These are phyloP conservation scores for Stichodactyla helianthus DNA, from an alignment of 64 coral and sea anemone species.

Conservation along the genomic window DNA sequence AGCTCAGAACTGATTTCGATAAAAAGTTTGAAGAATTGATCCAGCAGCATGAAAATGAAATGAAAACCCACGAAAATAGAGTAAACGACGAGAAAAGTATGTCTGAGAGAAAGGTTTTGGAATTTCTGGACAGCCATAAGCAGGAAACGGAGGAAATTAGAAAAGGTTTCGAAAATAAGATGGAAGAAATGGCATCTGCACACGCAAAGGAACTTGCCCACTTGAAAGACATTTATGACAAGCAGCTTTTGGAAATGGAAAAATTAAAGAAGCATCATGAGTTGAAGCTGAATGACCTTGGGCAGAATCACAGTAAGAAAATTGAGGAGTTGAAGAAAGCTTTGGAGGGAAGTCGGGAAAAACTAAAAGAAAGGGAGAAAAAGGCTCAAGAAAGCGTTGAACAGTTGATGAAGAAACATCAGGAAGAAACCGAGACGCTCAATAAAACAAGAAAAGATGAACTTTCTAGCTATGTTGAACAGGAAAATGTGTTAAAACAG, in stretches of 20 bases:
- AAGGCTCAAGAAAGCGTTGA: constrained; percentile 7
- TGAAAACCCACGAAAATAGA: constrained; percentile 34
- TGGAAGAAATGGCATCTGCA: constrained; percentile 46
- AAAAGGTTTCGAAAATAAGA: constrained; percentile 67
- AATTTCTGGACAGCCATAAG: constrained; percentile 47
- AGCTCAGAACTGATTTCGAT: constrained; percentile 47
- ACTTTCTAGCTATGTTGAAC: background rate
- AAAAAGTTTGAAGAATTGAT: constrained; percentile 48
- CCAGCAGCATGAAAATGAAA: constrained; percentile 67
- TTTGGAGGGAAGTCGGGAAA: constrained; percentile 18
- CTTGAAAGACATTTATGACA: constrained; percentile 73
- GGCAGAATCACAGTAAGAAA: constrained; percentile 22
- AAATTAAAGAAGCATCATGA: constrained; percentile 77
- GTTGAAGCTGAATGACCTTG: constrained; percentile 56
- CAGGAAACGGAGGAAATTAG: constrained; percentile 58
- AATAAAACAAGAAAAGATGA: background rate
- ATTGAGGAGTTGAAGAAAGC: constrained; percentile 20
- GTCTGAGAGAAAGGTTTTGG: constrained; percentile 51
- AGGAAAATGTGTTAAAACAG: constrained; percentile 6
- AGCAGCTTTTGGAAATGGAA: constrained; percentile 85
- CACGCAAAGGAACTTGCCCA: constrained; percentile 69
- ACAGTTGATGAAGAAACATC: background rate
- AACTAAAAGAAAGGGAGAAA: background rate
- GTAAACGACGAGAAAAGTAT: constrained; percentile 43
- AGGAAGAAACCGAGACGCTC: background rate